A percentile compares a stretch with the other conserved stretches of the same genome.
Evolutionary conservation across 2,113 vertebrate species (phyloP).

Genomic region (Crotalus helleri): DNA sequence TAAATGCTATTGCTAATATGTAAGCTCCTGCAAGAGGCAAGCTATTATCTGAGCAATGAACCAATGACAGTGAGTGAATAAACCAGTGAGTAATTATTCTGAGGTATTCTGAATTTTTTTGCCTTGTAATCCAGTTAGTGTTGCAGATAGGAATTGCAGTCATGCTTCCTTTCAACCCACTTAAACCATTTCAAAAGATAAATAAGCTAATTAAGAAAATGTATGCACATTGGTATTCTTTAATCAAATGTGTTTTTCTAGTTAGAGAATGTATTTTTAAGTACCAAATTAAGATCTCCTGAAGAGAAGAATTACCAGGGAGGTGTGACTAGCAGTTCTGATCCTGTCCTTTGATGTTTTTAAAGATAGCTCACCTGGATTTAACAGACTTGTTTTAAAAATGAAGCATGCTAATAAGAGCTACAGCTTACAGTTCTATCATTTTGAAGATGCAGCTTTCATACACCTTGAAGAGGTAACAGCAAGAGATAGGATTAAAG

Average conservation of each 20-base stretch:
- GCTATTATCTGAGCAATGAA: background rate
- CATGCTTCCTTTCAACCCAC: conserved; percentile 20
- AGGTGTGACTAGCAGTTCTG: conserved; percentile 18
- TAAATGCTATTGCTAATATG: background rate
- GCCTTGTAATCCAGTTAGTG: conserved; percentile 6
- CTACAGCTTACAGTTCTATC: background rate
- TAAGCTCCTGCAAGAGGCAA: background rate
- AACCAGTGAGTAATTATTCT: background rate
- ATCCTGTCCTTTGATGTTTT: background rate
- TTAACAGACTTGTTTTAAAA: conserved; percentile 24
- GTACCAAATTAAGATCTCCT: conserved; percentile 6
- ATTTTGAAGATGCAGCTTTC: background rate
- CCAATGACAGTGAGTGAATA: background rate
- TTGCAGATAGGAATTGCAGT: background rate
- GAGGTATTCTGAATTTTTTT: background rate
- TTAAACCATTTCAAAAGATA: conserved; percentile 31
- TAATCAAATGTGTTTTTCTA: conserved; percentile 23
- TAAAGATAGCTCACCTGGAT: conserved; percentile 10
- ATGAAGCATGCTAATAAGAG: background rate
- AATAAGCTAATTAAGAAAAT: conserved; percentile 30
- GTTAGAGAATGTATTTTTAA: conserved; percentile 17
- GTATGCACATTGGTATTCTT: conserved; percentile 20
- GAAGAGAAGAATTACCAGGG: background rate
- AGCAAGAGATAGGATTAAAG: background rate
- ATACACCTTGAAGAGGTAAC: background rate